Evolutionary conservation across 2,113 vertebrate species (phyloP).

Genomic region (Furnarius figulus): DNA sequence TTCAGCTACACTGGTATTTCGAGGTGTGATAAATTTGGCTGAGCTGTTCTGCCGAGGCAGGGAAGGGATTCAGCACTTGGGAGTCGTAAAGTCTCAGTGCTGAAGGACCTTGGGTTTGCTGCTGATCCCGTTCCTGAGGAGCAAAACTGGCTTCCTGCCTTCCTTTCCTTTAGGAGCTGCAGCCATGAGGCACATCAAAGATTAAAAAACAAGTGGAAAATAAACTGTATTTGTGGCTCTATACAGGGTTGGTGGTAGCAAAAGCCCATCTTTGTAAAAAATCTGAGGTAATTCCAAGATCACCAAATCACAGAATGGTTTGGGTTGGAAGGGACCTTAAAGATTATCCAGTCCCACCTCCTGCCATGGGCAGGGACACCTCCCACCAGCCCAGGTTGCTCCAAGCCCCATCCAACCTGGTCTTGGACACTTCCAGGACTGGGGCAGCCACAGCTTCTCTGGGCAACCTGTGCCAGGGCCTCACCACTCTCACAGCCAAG

Average conservation of each 20-base stretch:
- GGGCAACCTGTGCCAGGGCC: neutral
- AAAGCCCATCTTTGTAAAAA: neutral
- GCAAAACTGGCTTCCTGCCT: neutral
- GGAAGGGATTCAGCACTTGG: neutral
- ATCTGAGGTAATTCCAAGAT: fast-evolving
- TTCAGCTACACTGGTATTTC: slow-evolving; percentile 4
- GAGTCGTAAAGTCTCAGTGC: neutral
- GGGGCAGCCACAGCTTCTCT: neutral
- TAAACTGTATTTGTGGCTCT: neutral
- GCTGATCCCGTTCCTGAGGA: neutral
- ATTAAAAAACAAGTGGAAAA: neutral
- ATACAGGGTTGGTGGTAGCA: neutral
- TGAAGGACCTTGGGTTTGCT: neutral
- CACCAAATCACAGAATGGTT: neutral
- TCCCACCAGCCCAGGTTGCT: fast-evolving
- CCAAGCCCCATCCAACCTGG: neutral
- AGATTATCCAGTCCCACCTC: no score
- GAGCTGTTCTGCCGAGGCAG: neutral
- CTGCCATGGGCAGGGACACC: neutral
- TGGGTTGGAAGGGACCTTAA: neutral
- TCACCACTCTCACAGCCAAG: neutral
- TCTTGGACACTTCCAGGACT: neutral
- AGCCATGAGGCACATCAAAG: neutral
- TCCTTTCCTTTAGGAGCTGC: neutral
- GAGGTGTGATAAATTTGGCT: slow-evolving; percentile 17